These are phyloP conservation scores for Pomatostomus ruficeps DNA, from an alignment of 2,113 vertebrate species.

Conservation along the genomic window DNA sequence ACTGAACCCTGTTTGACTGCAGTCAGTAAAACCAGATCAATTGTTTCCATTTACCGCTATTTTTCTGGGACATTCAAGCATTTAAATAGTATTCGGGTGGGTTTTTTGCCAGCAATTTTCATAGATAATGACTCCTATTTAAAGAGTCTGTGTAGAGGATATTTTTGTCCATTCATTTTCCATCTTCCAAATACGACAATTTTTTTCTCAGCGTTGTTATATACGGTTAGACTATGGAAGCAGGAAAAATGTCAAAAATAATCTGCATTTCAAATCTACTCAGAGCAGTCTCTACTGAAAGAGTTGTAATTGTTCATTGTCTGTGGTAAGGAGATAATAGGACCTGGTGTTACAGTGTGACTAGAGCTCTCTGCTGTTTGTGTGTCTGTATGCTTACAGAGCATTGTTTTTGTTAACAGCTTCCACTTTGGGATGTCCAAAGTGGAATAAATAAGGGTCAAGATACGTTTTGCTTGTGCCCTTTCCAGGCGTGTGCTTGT, in stretches of 20 bases:
- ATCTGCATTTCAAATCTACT: neutral
- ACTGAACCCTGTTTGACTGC: neutral
- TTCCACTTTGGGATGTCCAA: neutral
- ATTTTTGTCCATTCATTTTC: conserved; percentile 24
- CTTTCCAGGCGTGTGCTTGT: neutral
- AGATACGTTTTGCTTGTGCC: neutral
- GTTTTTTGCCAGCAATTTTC: neutral
- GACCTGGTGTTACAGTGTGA: neutral
- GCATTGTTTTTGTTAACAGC: neutral
- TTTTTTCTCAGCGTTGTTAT: neutral
- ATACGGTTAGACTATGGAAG: neutral
- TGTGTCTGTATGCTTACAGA: neutral
- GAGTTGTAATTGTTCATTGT: neutral
- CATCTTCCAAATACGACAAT: neutral
- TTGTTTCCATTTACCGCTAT: neutral
- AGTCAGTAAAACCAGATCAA: conserved; percentile 7
- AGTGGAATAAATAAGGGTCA: conserved; percentile 1
- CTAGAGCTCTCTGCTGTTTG: neutral
- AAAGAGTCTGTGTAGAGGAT: neutral
- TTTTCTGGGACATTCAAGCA: conserved; percentile 7
- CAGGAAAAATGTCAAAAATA: neutral
- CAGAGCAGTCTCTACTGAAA: neutral
- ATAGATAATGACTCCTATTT: conserved; percentile 14
- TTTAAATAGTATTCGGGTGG: neutral
- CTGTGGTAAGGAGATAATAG: neutral